These are phyloP conservation scores for Drosophila mimetica DNA, from an alignment of 2,888 invertebrate species.

Conservation along the genomic window DNA sequence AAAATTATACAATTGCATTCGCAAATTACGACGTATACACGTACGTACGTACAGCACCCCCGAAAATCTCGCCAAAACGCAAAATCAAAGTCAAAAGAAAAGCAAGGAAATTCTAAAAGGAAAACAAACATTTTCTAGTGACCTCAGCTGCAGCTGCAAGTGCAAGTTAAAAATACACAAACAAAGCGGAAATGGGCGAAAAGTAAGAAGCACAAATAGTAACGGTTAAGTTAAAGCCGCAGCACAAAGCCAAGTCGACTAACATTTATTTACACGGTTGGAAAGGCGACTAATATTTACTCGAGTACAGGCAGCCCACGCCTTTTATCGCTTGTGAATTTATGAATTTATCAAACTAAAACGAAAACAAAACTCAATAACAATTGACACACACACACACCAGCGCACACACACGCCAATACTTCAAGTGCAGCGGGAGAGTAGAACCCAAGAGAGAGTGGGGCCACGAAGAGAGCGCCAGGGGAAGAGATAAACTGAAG, in stretches of 20 bases:
- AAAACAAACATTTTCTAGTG: slow-evolving; percentile 43
- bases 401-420: slow-evolving; percentile 1
- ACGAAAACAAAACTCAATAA: slow-evolving; percentile 36
- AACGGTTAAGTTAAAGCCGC: slow-evolving; percentile 4
- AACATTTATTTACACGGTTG: neutral
- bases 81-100: slow-evolving; percentile 33
- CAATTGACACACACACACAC: slow-evolving; percentile 21
- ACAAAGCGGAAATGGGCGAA: slow-evolving; percentile 25
- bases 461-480: slow-evolving; percentile 3
- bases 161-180: slow-evolving; percentile 48
- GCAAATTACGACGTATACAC: slow-evolving; percentile 42
- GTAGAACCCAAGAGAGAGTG: slow-evolving; percentile 22
- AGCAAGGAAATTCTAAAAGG: slow-evolving; percentile 33
- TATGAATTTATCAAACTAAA: slow-evolving; percentile 40
- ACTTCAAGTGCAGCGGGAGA: slow-evolving; percentile 27
- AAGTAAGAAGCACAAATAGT: slow-evolving; percentile 15
- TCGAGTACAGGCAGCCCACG: slow-evolving; percentile 21
- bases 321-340: slow-evolving; percentile 34
- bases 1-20: slow-evolving; percentile 74
- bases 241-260: slow-evolving; percentile 23
- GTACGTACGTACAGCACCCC: slow-evolving; percentile 68
- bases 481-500: slow-evolving; percentile 23
- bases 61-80: slow-evolving; percentile 55
- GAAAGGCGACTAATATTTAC: slow-evolving; percentile 26
- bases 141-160: slow-evolving; percentile 42